Evolutionary conservation across 2,888 invertebrate genomes (phyloP), one percentile per base, ranked within the genome.

Genomic region (Agriopis leucophaearia): DNA sequence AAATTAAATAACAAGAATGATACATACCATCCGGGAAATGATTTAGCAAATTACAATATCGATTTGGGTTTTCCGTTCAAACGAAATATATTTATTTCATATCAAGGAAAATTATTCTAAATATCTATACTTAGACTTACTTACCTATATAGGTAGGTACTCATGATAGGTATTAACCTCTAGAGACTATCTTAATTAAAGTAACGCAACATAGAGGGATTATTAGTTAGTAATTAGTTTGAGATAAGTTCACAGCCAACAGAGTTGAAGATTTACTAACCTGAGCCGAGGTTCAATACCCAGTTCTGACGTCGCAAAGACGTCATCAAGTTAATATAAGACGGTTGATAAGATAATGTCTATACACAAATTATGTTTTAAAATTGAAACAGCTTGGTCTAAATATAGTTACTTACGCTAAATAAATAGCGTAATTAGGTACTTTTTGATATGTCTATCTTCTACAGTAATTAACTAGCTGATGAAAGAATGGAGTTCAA

Each of bases 231-330:
- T 74, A 75, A 36, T 44, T 36, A 47, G 77, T 72, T 76, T 54
- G 62, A 76, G 80, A 79, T 82, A 77, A 84, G 75, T 60, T 60
- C 76, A 70, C 70, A 74, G 77, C 76, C 74, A 73, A 75, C 72
- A 70, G 72, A 73, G 72, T 71, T 60, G 64, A 74, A 70, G 78
- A 80, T 81, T 79, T 79, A 78, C 75, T 52, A 72, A 73, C 70
- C 60, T 78, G 73, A 82, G 76, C 79, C 66, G 66, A 78, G 75
- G 82, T 85, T 85, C 81, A 83, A 81, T 77, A 84, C 69, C 78
- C 80, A 71, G 66, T 58, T 59, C 72, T 84, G 83, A 84, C 84
- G 83, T 79, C 64, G 70, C 47, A 71, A 68, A 54, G 71, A 74
- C 81, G 83, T 82, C 79, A 77, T 63, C 59, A 45, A 56, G 59